phyloP scores from a whole-genome alignment of 2,113 vertebrate species.

The Rhea americana region DNA sequence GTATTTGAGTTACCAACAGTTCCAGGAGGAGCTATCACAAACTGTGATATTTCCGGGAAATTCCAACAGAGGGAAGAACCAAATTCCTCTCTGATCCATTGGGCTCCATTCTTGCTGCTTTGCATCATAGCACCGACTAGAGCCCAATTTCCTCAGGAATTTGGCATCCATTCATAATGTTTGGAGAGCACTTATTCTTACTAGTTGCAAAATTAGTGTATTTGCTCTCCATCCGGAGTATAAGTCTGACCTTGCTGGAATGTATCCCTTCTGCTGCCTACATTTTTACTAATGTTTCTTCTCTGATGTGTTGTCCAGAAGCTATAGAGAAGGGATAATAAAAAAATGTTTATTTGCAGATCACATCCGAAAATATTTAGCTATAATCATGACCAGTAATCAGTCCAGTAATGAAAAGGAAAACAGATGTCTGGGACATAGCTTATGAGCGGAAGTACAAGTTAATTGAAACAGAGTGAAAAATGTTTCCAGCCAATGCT shows the following conservation, averaged over 20 bases:
- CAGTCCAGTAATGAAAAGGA: constrained; percentile 43
- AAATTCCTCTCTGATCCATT: constrained; percentile 8
- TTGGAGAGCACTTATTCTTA: neutral
- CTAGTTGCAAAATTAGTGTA: neutral
- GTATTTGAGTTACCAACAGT: neutral
- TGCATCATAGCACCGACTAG: neutral
- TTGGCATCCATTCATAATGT: neutral
- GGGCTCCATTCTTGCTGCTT: neutral
- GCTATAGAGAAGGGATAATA: neutral
- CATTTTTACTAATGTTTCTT: neutral
- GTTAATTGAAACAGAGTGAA: constrained; percentile 1
- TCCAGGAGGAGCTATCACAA: neutral
- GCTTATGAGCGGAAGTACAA: constrained; percentile 17
- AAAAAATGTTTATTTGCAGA: constrained; percentile 40
- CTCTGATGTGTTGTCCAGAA: neutral
- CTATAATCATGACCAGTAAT: constrained; percentile 23
- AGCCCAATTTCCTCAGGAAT: constrained; percentile 43
- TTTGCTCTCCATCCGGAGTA: neutral
- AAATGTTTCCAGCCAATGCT: neutral
- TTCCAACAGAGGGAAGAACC: neutral
- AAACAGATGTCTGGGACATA: constrained; percentile 53
- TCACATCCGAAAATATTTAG: constrained; percentile 5
- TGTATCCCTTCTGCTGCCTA: neutral
- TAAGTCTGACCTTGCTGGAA: neutral
- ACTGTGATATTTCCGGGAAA: neutral